These are phyloP conservation scores for Caenorhabditis sinica DNA, from an alignment of 2,888 invertebrate genomes.

Conservation along the genomic window DNA sequence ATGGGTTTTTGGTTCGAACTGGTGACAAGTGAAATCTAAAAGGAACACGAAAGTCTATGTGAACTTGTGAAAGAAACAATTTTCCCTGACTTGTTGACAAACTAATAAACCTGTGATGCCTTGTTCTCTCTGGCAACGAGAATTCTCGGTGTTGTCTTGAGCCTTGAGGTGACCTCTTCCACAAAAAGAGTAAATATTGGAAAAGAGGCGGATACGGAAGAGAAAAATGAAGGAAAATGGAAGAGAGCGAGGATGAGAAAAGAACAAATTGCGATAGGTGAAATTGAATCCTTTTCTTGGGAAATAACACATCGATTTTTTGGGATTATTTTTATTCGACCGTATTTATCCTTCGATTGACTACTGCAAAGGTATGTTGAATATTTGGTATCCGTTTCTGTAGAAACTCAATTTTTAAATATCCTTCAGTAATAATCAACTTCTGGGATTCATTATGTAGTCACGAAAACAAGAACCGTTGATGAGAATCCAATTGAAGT, in stretches of 20 bases:
- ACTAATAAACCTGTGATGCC: conserved; percentile 42
- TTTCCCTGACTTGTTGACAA: conserved; percentile 27
- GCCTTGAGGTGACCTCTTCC: conserved; percentile 47
- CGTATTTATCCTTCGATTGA: background rate
- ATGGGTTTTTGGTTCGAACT: too few species aligned
- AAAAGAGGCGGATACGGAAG: conserved; percentile 37
- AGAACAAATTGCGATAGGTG: background rate
- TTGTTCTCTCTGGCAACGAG: conserved; percentile 26
- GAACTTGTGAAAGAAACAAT: background rate
- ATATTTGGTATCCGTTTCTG: too few species aligned
- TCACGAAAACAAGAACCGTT: too few species aligned
- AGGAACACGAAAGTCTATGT: background rate
- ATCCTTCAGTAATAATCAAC: too few species aligned
- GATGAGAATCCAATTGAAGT: too few species aligned
- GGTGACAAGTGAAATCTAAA: background rate
- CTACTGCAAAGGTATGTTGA: too few species aligned
- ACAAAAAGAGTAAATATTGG: conserved; percentile 44
- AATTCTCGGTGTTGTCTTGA: conserved; percentile 45
- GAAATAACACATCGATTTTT: conserved; percentile 6
- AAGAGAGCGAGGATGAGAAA: conserved; percentile 16
- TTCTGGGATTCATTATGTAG: too few species aligned
- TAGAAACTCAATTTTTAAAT: too few species aligned
- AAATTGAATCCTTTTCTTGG: conserved; percentile 38
- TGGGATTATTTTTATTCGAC: background rate
- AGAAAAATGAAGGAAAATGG: conserved; percentile 10